Base-by-base conservation (phyloP, 2,888 invertebrate species). In the Euzophera pinguis region DNA sequence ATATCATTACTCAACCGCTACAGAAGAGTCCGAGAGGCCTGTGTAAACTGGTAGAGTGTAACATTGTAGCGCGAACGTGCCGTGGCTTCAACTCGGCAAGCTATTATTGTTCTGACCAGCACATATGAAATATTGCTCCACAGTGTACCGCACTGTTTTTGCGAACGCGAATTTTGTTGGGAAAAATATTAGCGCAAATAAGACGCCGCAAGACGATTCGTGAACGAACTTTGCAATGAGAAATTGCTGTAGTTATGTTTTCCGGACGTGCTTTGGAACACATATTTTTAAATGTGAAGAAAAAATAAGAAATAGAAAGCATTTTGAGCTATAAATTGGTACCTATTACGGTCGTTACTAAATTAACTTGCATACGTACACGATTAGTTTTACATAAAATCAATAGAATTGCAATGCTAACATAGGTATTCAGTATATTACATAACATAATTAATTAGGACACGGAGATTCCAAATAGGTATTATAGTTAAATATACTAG, bases 91-190 rank as follows among this genome's bases (percentile, higher is more conserved):
- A 81, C 80, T 86, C 78, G 73, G 73, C 72, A 67, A 73, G 88
- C 89, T 90, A 90, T 90, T 89, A 90, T 88, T 90, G 89, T 88
- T 85, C 88, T 84, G 86, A 84, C 84, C 85, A 84, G 85, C 84
- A 80, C 86, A 76, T 83, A 89, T 89, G 89, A 89, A 89, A 88
- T 89, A 89, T 89, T 84, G 85, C 87, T 79, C 84, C 82, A 87
- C 81, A 84, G 84, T 81, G 84, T 80, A 79, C 81, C 78, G 81
- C 78, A 73, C 81, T 81, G 84, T 86, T 87, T 51, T 83, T 78
- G 84, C 81, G 84, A 83, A 81, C 81, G 68, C 67, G 75, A 84
- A 84, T 80, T 83, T 43, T 77, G 81, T 78, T 76, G 78, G 75
- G 79, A 80, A 85, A 88, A 87, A 84, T 87, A 84, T 81, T 75